These are phyloP conservation scores for Harpagus bidentatus DNA, from an alignment of 2,113 vertebrate genomes.

Conservation along the genomic window DNA sequence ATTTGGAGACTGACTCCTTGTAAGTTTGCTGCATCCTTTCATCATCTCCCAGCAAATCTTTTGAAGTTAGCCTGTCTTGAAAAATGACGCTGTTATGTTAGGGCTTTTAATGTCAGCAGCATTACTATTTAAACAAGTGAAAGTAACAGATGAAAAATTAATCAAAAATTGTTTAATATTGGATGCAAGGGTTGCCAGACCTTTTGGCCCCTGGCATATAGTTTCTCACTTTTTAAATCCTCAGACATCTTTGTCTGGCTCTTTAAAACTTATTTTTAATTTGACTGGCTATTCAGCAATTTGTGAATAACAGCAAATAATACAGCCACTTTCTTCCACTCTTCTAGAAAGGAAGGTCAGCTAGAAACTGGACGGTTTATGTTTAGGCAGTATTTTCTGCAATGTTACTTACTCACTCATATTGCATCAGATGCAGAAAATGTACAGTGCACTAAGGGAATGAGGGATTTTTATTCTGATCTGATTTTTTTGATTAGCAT, in stretches of 20 bases:
- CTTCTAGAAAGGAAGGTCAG: not conserved
- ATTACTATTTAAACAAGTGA: slow-evolving; percentile 10
- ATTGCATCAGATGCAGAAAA: not conserved
- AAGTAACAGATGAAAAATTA: slow-evolving; percentile 27
- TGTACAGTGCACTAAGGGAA: not conserved
- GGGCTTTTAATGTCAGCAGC: slow-evolving; percentile 11
- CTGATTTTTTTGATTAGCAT: not conserved
- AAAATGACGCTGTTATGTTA: not conserved
- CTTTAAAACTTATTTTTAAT: slow-evolving; percentile 9
- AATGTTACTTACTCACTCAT: not conserved
- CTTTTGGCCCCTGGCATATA: not conserved
- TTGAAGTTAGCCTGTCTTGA: slow-evolving; percentile 4
- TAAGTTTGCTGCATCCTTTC: slow-evolving; percentile 29
- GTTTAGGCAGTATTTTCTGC: not conserved
- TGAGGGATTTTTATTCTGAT: not conserved
- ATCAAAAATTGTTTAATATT: slow-evolving; percentile 16
- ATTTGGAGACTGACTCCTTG: not conserved
- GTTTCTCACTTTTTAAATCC: slow-evolving; percentile 11
- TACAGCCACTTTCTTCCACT: not conserved
- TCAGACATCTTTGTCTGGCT: not conserved
- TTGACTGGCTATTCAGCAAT: not conserved
- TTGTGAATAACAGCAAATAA: slow-evolving; percentile 12
- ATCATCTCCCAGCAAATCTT: slow-evolving; percentile 7
- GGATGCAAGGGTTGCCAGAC: not conserved
- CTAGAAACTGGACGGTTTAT: not conserved